These are phyloP conservation scores for Leuciscus idus DNA, from an alignment of 2,113 vertebrate genomes.

Conservation along the genomic window DNA sequence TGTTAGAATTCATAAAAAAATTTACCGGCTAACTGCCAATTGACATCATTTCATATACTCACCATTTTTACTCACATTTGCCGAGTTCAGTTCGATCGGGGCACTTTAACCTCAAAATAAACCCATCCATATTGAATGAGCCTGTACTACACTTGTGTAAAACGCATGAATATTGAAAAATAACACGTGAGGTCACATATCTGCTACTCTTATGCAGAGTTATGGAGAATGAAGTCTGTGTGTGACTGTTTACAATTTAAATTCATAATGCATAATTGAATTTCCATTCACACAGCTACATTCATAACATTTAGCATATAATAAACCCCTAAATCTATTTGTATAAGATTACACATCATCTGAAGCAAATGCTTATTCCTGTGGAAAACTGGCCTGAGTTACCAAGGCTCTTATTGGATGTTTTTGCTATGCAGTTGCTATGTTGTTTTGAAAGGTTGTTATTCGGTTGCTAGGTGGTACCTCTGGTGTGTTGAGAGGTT, in stretches of 20 bases:
- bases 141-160: conserved; percentile 25
- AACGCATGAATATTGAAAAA: conserved; percentile 42
- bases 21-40: no score
- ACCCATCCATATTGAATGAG: conserved; percentile 45
- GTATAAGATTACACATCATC: neutral
- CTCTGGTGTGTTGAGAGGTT: neutral
- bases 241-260: neutral
- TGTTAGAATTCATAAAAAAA: no score
- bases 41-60: no score
- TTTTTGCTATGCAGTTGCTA: neutral
- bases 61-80: no score
- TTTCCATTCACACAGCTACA: neutral
- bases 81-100: neutral
- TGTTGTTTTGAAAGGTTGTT: neutral
- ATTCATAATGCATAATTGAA: neutral
- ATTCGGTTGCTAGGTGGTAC: neutral
- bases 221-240: neutral
- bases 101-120: conserved; percentile 40
- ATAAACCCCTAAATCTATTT: no score
- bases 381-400: neutral
- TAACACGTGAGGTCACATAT: neutral
- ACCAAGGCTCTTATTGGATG: neutral
- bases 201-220: neutral
- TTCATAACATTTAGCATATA: neutral
- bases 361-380: neutral